Evolutionary conservation across 2,797 vertebrate species (phyloP).

Genomic region (Cirrhinus mrigala): DNA sequence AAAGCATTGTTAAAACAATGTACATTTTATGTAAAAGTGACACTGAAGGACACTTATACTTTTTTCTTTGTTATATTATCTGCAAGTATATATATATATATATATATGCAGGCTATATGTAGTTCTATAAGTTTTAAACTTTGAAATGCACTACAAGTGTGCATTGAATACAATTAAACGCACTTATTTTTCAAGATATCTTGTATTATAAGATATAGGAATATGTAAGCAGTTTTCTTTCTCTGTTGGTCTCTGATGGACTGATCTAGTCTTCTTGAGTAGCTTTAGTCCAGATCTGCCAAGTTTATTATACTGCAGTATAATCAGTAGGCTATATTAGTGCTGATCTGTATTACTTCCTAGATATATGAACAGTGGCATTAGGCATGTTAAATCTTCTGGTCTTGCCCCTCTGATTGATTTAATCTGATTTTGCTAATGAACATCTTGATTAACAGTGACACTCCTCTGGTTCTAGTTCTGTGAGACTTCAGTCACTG

Average conservation of each 20-base stretch:
- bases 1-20: background rate
- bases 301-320: background rate
- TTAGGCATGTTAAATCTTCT: slow-evolving; percentile 7
- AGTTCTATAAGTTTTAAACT: background rate
- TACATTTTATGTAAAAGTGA: background rate
- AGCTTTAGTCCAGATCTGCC: background rate
- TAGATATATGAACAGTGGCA: background rate
- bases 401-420: background rate
- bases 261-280: background rate
- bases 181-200: background rate
- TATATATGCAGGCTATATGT: no score
- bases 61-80: background rate
- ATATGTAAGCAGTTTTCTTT: background rate
- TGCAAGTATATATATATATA: background rate
- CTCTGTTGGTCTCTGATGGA: background rate
- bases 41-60: background rate
- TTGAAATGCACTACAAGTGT: background rate
- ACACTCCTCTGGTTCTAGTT: slow-evolving; percentile 8
- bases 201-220: background rate
- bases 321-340: background rate
- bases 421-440: slow-evolving; percentile 23
- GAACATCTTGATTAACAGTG: background rate
- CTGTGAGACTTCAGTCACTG: background rate
- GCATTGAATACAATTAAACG: background rate
- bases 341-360: background rate